Conservation (phyloP, 2,797 vertebrate genomes). For the Psittacula echo region DNA sequence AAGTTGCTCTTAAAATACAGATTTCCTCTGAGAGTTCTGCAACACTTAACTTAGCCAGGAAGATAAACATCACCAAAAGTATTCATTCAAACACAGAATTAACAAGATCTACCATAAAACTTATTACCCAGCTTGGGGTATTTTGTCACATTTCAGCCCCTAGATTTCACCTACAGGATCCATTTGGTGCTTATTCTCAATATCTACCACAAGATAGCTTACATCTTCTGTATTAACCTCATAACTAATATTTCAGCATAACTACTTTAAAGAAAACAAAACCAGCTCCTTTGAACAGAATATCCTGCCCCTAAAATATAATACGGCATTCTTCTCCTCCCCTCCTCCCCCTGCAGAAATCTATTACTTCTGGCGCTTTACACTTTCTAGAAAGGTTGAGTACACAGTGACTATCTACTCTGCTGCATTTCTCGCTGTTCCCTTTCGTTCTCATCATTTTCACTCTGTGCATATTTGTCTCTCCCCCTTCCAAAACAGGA, state of each 20-base stretch:
- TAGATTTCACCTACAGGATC: not conserved
- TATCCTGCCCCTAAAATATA: not conserved
- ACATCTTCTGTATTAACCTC: not conserved
- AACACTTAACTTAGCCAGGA: not conserved
- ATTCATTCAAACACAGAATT: not conserved
- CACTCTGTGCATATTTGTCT: not conserved
- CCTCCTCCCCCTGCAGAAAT: not conserved
- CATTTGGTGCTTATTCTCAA: not conserved
- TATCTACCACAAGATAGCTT: not conserved
- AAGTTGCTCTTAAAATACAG: not conserved
- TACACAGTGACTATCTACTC: not conserved
- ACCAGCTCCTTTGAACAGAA: not conserved
- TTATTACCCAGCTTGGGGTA: not conserved
- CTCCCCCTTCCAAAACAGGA: not conserved
- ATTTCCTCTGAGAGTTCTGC: not conserved
- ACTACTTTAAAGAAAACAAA: not conserved
- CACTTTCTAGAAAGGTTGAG: not conserved
- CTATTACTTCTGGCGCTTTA: not conserved
- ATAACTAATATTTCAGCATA: not conserved
- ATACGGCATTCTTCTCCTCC: not conserved
- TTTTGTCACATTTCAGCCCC: not conserved
- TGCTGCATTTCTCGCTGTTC: not conserved
- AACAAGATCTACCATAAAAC: not conserved
- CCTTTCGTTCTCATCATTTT: not conserved
- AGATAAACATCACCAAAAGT: not conserved